Conservation (phyloP, 1,140 invertebrate genomes). For the Augochlora pura region DNA sequence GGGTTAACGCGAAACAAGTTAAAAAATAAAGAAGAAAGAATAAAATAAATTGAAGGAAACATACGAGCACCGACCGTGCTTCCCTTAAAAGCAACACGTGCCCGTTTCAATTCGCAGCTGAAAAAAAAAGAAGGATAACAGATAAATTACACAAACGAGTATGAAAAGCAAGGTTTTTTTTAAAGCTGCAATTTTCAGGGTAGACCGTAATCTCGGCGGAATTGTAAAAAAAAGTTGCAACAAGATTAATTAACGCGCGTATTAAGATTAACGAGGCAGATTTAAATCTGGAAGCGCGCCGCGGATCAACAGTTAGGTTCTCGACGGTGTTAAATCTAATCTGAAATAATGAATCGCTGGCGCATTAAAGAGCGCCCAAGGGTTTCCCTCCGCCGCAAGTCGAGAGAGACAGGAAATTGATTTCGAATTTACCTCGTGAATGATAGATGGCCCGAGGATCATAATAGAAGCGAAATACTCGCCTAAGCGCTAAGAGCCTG, state of each 20-base stretch:
- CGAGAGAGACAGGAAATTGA: conserved; percentile 7
- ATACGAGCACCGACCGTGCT: no score
- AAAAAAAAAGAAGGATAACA: no score
- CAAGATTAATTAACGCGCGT: no score
- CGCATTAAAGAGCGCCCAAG: background rate
- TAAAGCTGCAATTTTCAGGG: no score
- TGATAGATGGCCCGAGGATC: conserved; percentile 39
- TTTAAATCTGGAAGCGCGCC: background rate
- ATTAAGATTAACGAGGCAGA: background rate
- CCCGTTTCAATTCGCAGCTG: no score
- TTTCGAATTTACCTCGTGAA: conserved; percentile 27
- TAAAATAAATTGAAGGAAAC: no score
- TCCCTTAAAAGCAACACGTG: no score
- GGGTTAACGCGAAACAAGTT: no score
- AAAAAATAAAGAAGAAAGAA: no score
- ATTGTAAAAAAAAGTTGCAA: background rate
- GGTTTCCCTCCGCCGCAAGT: background rate
- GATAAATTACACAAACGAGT: no score
- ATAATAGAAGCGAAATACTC: conserved; percentile 22
- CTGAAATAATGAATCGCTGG: background rate
- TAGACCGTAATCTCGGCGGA: background rate
- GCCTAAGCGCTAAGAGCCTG: conserved; percentile 38
- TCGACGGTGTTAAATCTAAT: background rate
- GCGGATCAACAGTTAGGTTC: background rate
- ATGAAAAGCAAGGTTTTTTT: no score